A percentile compares a stretch with the other conserved stretches of the same genome.
These are phyloP conservation scores for Drosophila tristis DNA, from an alignment of 1,140 invertebrate species.

Conservation along the genomic window DNA sequence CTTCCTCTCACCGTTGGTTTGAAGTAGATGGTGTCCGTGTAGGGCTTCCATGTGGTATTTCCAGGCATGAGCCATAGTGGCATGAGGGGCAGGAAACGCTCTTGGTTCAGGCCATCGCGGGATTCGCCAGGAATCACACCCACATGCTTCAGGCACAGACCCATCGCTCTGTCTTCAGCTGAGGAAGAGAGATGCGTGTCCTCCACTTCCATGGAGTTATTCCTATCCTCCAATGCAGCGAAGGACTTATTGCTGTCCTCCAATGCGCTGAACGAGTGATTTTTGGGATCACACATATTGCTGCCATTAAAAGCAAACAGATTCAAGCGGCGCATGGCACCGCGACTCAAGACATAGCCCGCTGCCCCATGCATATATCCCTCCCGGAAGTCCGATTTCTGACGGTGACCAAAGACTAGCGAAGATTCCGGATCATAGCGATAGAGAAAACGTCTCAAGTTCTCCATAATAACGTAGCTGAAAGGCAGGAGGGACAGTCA, in stretches of 20 bases:
- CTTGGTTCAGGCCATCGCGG: background rate
- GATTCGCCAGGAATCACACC: background rate
- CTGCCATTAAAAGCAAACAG: background rate
- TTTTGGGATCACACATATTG: background rate
- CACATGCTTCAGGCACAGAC: background rate
- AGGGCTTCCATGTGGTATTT: background rate
- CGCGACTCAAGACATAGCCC: background rate
- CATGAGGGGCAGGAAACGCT: background rate
- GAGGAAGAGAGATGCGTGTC: background rate
- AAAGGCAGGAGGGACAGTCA: background rate
- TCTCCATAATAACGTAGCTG: conserved; percentile 3
- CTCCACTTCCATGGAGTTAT: no score
- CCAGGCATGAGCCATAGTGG: background rate
- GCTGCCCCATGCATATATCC: background rate
- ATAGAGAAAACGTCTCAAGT: background rate
- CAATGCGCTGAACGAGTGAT: no score
- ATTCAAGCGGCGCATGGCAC: background rate
- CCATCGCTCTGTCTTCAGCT: conserved; percentile 2
- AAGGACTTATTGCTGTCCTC: no score
- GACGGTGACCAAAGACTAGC: conserved; percentile 1
- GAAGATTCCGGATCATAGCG: background rate
- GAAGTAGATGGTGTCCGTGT: background rate
- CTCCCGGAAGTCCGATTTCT: background rate
- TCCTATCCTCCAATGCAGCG: no score
- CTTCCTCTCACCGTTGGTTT: background rate